Evolutionary conservation across 2,113 vertebrate species (phyloP), one percentile per base, ranked within the genome.

Genomic region (Thinocorus orbignyianus): DNA sequence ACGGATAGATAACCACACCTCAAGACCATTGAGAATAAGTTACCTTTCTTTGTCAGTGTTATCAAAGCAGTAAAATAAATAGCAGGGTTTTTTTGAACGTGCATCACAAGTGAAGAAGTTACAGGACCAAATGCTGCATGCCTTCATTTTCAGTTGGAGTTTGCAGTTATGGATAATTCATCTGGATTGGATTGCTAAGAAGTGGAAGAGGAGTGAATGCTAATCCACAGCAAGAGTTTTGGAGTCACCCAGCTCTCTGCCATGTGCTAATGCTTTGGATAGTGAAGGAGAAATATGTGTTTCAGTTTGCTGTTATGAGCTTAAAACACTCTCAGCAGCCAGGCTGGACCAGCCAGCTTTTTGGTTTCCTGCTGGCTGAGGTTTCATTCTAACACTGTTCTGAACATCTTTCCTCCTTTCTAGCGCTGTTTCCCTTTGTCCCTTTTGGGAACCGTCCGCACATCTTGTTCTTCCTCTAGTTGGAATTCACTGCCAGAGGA

Each of bases 1-100:
- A 22, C 1, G 2, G 35, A 19, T 5, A 33, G 25, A 17, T 54
- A 48, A 25, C 17, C 26, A 28, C 2, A 0, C 13, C 39, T 88
- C 49, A 52, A 0, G 4, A 42, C 30, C 25, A 6, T 1, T 57
- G 49, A 73, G 46, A 51, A 57, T 42, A 24, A 25, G 15, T 9
- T 74, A 12, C 28, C 17, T 57, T 57, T 57, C 49, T 58, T 52
- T 41, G 42, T 25, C 39, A 90, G 31, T 18, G 3, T 44, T 44
- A 60, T 33, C 35, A 65, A 54, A 74, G 42, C 39, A 54, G 72
- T 54, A 35, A 65, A 58, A 57, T 35, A 42, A 58, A 46, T 41
- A 70, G 39, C 31, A 55, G 37, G 37, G 41, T 41, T 41, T 22
- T 84, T 58, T 58, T 42, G 68, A 58, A 76, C 18, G 5, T 5